Base-by-base conservation (phyloP, 2,113 vertebrate genomes). In the Mormyrus lacerda region DNA sequence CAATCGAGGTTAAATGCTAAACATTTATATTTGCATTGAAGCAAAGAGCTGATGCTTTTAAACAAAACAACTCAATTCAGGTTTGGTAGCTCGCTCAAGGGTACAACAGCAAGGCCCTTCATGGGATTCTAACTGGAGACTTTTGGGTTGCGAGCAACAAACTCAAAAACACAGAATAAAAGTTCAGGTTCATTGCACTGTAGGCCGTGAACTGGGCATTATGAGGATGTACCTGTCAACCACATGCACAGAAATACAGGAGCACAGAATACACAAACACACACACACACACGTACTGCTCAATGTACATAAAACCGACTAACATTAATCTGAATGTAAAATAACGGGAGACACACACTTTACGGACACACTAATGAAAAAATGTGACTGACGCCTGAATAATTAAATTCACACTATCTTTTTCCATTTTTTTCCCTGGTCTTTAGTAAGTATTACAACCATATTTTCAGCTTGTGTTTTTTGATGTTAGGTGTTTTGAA, bases 141-240 rank as follows among this genome's bases (percentile, higher is more conserved):
- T 55, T 55, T 55, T 55, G 19, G 53, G 53, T 21, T 55, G 9
- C 0, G 10, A 69, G n/a, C n/a, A 31, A 69, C 61, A 31, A 69
- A 31, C 61, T 4, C 10, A 10, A 27, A 79, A 44, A 47, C 73
- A 83, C 42, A 21, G 53, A 58, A 17, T 27, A 47, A 73, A 51
- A 8, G 21, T 65, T 51, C 44, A 11, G 45, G 47, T 79, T 47
- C 24, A 87, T 83, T 83, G 82, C 15, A 55, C 76, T 55, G n/a
- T 19, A 7, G 13, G 86, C 86, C 51, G 8, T n/a, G 48, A 88
- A 47, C 45, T 69, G 65, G 1, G 31, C 83, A 90, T 65, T 35
- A 65, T 8, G n/a, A n/a, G 24, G 88, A 39, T 90, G 21, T 65
- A 87, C 24, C 87, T 88, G 48, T 27, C 69, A 88, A 24, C 83